Conservation (phyloP, 2,113 vertebrate genomes). For the Corythaixoides concolor region DNA sequence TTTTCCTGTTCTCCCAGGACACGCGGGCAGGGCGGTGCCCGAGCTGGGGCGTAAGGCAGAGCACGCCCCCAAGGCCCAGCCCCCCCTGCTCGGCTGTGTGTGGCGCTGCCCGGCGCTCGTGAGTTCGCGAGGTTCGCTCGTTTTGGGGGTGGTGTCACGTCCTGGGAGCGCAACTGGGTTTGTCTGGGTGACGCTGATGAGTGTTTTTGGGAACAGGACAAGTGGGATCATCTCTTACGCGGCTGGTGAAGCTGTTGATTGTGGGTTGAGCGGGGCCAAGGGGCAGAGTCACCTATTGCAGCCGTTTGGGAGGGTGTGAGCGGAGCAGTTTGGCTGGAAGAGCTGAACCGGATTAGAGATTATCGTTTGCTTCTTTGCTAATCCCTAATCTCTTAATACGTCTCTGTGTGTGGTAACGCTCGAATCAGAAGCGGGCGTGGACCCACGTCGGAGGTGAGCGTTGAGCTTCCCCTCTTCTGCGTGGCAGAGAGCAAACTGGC, state of each 20-base stretch:
- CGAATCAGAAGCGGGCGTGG: not conserved
- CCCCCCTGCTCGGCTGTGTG: not conserved
- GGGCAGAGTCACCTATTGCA: not conserved
- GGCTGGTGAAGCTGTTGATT: not conserved
- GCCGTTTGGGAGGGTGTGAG: not conserved
- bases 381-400: not conserved
- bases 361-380: not conserved
- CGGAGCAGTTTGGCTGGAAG: not conserved
- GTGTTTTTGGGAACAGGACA: not conserved
- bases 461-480: not conserved
- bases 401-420: rapidly evolving
- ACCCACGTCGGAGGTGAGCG: rapidly evolving
- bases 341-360: not conserved
- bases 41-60: not conserved
- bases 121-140: rapidly evolving
- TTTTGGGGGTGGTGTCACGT: rapidly evolving
- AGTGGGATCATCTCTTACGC: not conserved
- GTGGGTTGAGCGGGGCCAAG: not conserved
- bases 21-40: rapidly evolving
- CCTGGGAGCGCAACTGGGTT: not conserved
- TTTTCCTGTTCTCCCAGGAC: not conserved
- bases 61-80: not conserved
- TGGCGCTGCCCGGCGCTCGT: rapidly evolving
- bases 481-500: rapidly evolving
- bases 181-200: not conserved